These are phyloP conservation scores for Rugalucina vietnamica DNA, from an alignment of 2,888 invertebrate species.

Conservation along the genomic window DNA sequence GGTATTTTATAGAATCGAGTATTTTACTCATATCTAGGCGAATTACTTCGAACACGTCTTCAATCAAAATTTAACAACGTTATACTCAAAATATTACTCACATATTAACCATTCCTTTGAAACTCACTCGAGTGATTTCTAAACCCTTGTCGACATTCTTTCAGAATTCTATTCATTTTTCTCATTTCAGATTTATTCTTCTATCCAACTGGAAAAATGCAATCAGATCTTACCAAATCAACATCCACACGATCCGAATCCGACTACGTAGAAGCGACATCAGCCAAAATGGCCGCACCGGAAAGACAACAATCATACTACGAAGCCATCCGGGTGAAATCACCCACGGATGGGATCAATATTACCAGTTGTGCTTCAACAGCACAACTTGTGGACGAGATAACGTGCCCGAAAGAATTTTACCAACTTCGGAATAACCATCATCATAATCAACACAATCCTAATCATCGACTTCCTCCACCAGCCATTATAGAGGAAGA, in stretches of 20 bases:
- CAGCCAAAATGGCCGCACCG: background rate
- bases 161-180: no score
- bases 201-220: background rate
- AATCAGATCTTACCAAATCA: background rate
- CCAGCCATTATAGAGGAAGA: background rate
- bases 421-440: background rate
- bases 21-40: no score
- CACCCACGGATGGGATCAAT: background rate
- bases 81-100: no score
- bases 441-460: background rate
- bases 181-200: constrained; percentile 5
- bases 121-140: no score
- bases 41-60: no score
- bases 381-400: background rate
- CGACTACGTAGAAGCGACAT: background rate
- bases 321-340: background rate
- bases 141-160: no score
- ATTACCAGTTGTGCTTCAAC: background rate
- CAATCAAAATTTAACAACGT: no score
- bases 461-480: background rate
- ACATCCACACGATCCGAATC: background rate
- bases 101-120: no score
- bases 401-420: background rate
- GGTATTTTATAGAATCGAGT: no score
- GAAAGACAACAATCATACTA: background rate